Evolutionary conservation across 2,888 invertebrate species (phyloP), one percentile per base, ranked within the genome.

Genomic region (Mythimna lalbum): DNA sequence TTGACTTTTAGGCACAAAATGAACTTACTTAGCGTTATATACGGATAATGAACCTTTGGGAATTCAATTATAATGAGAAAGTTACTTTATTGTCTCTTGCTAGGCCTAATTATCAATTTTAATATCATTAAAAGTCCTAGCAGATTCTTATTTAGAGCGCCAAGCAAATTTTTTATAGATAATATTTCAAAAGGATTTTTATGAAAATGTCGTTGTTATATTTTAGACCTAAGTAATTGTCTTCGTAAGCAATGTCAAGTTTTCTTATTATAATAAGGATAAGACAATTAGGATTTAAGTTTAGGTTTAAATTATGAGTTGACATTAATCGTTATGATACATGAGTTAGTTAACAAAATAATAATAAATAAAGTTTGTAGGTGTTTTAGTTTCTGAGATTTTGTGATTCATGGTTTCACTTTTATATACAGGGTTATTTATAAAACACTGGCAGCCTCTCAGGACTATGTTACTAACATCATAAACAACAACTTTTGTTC

Each of bases 51-150:
- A 73, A 69, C 73, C 59, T 57, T 73, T 49, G 56, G 61, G 66
- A 64, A 73, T 80, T 82, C 69, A 66, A 76, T 79, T 80, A 78
- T 81, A 56, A 78, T 69, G 61, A 69, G 55, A 63, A 81, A 68
- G 31, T 69, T 73, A 59, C 57, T 69, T 65, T 62, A 52, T 57
- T 49, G 67, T 65, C 59, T 63, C 59, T 62, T 64, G n/a, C 61
- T 52, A 9, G 47, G 19, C 59, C 52, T 73, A 68, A 72, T 72
- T 78, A 78, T 68, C 39, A 65, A 78, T 80, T 73, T 71, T 81
- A 70, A 78, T 81, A 76, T 47, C 27, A 63, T 68, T 65, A 71
- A 63, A 55, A 64, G 52, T 63, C 21, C 17, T 59, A 59, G 55
- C 31, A n/a, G 33, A 57, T 57, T 53, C 21, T 57, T 62, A 64